Conservation (phyloP, 2,797 vertebrate species). For the Trachurus trachurus region DNA sequence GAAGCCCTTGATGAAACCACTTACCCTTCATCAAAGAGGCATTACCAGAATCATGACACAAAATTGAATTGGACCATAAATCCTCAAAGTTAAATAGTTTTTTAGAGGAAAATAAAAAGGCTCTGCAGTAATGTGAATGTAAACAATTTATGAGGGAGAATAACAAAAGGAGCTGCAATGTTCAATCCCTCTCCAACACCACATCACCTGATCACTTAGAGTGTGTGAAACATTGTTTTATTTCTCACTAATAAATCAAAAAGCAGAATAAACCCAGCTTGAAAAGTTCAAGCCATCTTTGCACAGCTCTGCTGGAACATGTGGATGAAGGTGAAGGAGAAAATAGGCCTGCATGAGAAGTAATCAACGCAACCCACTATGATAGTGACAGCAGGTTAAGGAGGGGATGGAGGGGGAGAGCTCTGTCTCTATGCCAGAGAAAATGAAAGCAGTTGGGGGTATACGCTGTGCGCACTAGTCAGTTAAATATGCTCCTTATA, state of each 20-base stretch:
- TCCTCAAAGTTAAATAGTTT: slow-evolving; percentile 35
- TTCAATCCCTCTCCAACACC: slow-evolving; percentile 3
- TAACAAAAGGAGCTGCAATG: slow-evolving; percentile 21
- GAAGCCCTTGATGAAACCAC: slow-evolving; percentile 56
- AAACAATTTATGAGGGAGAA: slow-evolving; percentile 10
- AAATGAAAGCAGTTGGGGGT: slow-evolving; percentile 81
- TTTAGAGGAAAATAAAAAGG: slow-evolving; percentile 5
- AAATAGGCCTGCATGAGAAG: slow-evolving; percentile 61
- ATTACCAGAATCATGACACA: slow-evolving; percentile 40
- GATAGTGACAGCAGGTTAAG: slow-evolving; percentile 72
- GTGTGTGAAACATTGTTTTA: slow-evolving; percentile 44
- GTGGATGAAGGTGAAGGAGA: slow-evolving; percentile 42
- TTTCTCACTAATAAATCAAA: slow-evolving; percentile 59
- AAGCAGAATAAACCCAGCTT: slow-evolving; percentile 36
- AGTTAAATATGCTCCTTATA: slow-evolving; percentile 74
- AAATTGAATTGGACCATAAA: slow-evolving; percentile 57
- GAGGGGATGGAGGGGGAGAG: slow-evolving; percentile 46
- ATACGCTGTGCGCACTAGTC: slow-evolving; percentile 25
- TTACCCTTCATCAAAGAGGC: slow-evolving; percentile 64
- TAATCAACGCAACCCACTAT: slow-evolving; percentile 71
- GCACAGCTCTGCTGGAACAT: slow-evolving; percentile 30
- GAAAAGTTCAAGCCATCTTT: slow-evolving; percentile 59
- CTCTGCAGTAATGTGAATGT: neutral
- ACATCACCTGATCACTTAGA: slow-evolving; percentile 30
- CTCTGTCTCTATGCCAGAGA: slow-evolving; percentile 61